Percentiles rank a stretch among this genome's conserved stretches.
phyloP scores from a whole-genome alignment of 2,888 invertebrate genomes.

The Boloria selene region DNA sequence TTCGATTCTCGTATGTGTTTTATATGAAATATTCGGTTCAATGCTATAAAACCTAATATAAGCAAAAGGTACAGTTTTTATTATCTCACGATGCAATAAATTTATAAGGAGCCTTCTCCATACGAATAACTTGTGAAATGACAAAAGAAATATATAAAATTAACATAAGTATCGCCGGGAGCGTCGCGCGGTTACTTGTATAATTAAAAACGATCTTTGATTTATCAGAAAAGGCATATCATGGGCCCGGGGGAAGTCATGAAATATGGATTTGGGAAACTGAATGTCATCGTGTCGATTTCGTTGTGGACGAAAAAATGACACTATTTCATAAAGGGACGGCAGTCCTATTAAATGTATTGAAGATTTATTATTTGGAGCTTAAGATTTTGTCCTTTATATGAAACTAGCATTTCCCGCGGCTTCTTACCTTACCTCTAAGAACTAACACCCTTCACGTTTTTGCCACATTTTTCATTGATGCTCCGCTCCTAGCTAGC shows the following conservation, averaged over 20 bases:
- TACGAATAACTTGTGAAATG: conserved; percentile 41
- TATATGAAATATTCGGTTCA: too few relatives aligned
- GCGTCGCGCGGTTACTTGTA: conserved; percentile 43
- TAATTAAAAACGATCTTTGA: conserved; percentile 49
- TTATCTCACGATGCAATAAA: neutral
- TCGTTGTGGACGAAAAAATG: conserved; percentile 23
- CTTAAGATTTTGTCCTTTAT: too few relatives aligned
- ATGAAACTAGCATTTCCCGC: too few relatives aligned
- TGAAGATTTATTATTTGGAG: too few relatives aligned
- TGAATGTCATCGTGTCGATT: conserved; percentile 38
- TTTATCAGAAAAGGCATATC: conserved; percentile 45
- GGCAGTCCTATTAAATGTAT: neutral
- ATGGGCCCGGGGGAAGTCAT: conserved; percentile 50
- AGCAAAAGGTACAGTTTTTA: too few relatives aligned
- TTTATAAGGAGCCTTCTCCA: conserved; percentile 49
- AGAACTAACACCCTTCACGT: too few relatives aligned
- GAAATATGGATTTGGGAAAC: conserved; percentile 60
- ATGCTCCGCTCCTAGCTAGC: too few relatives aligned
- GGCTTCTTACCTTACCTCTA: too few relatives aligned
- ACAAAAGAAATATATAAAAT: conserved; percentile 65
- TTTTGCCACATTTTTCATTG: too few relatives aligned
- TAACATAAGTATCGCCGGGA: conserved; percentile 62
- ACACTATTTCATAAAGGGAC: conserved; percentile 24
- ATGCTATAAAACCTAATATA: too few relatives aligned
- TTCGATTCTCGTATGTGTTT: too few relatives aligned